A percentile compares a stretch with the other conserved stretches of the same genome.
These are phyloP conservation scores for Peromyscus aztecus DNA, from an alignment of 2,797 vertebrate species.

Conservation along the genomic window DNA sequence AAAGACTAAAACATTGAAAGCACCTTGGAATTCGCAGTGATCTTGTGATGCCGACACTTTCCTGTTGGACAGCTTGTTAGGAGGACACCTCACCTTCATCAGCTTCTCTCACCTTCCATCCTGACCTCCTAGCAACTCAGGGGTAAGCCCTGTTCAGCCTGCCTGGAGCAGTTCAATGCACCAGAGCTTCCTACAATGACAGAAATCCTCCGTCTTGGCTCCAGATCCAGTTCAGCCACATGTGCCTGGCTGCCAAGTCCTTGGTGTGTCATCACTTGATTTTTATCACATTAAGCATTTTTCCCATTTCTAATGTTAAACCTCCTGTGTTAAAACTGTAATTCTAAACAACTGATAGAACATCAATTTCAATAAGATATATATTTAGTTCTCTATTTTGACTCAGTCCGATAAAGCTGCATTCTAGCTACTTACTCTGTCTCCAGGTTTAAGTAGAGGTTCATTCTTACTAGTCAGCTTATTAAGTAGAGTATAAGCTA, in stretches of 20 bases:
- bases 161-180: not conserved
- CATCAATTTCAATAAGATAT: not conserved
- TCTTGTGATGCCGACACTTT: not conserved
- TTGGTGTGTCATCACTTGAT: not conserved
- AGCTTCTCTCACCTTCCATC: not conserved
- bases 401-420: not conserved
- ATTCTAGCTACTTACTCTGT: slow-evolving; percentile 91
- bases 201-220: no score
- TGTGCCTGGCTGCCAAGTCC: not conserved
- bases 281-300: not conserved
- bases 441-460: slow-evolving; percentile 95
- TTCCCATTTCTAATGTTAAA: slow-evolving; percentile 21
- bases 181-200: not conserved
- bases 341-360: not conserved
- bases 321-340: not conserved
- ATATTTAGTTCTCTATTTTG: not conserved
- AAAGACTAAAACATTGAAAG: not conserved
- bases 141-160: not conserved
- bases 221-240: not conserved
- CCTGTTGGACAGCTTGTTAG: not conserved
- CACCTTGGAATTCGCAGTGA: not conserved
- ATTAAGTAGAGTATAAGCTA: slow-evolving; percentile 96
- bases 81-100: no score
- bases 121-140: not conserved
- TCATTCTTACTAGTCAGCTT: slow-evolving; percentile 95